Evolutionary conservation across 2,113 vertebrate genomes (phyloP), one percentile per base, ranked within the genome.

Genomic region (Regulus satrapa): DNA sequence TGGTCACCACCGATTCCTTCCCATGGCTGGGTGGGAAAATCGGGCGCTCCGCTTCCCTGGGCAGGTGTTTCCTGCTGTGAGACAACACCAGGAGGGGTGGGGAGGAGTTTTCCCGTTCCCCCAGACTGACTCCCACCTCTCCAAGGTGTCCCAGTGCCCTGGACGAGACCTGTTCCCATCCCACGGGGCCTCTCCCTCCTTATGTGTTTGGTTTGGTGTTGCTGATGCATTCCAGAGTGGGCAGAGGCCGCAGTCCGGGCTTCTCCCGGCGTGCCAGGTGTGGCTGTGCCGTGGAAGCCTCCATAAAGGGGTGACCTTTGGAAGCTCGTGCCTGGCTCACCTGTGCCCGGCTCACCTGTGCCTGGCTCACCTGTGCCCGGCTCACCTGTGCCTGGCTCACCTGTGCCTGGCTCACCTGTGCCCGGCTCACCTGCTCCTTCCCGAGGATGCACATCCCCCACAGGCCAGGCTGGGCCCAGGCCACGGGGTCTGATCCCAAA

Each of bases 401-500:
- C 61, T 8, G 1, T 13, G 19, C 77, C 26, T 36, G 41, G 14
- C 48, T 66, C 40, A 9, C 32, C 61, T 8, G 52, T 24, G 8
- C 66, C 34, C 13, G 45, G 14, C 58, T 43, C 7, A 4, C 21
- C 9, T n/a, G 8, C 31, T 17, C 5, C 14, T 21, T 52, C 13
- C 54, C 64, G 0, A 4, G 48, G 61, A 45, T 18, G 46, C 24
- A 2, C 43, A 45, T 32, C 8, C 8, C 5, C 64, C 49, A 2
- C 17, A 6, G 56, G 8, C 54, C 54, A 6, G 24, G 31, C 24
- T 4, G 75, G 49, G 10, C 7, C 0, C 4, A 20, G 55, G 36
- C 0, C 5, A 6, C 0, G 2, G n/a, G 10, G 0, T 14, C 15
- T 1, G 14, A 32, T 54, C 49, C 66, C 49, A 2, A 45, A 46